Evolutionary conservation across 1,140 invertebrate species (phyloP), one percentile per base, ranked within the genome.

Genomic region (Panulirus ornatus): DNA sequence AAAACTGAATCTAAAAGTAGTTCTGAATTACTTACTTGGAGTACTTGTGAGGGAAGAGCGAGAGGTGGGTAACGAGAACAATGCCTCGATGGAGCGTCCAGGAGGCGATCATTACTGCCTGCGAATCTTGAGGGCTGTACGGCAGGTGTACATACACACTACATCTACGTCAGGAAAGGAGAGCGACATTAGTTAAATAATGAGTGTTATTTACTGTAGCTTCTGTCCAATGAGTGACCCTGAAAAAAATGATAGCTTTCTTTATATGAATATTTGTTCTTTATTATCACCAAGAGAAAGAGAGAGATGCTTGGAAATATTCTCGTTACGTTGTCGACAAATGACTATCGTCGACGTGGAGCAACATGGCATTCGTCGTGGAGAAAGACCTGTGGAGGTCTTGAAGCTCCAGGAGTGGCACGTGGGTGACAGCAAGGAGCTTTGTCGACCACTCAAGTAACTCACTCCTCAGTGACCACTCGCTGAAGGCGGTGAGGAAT

Each of bases 281-380:
- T n/a, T n/a, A n/a, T n/a, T n/a, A n/a, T n/a, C n/a, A n/a, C n/a
- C n/a, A n/a, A n/a, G n/a, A n/a, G n/a, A n/a, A n/a, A n/a, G n/a
- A n/a, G n/a, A n/a, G n/a, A n/a, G n/a, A n/a, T n/a, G n/a, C n/a
- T n/a, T n/a, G n/a, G n/a, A n/a, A n/a, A n/a, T n/a, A n/a, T n/a
- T n/a, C n/a, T n/a, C n/a, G n/a, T n/a, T n/a, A n/a, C n/a, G n/a
- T n/a, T n/a, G n/a, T n/a, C n/a, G n/a, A n/a, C n/a, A n/a, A n/a
- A n/a, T n/a, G n/a, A n/a, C n/a, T n/a, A n/a, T n/a, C n/a, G n/a
- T n/a, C n/a, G n/a, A n/a, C n/a, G n/a, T n/a, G n/a, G n/a, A n/a
- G n/a, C 27, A 84, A 8, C 36, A 84, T 42, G 0, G 82, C 2
- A 30, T 84, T 84, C 63, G 44, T 84, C 82, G 71, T 84, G 38